These are phyloP conservation scores for Acinonyx jubatus DNA, from an alignment of 2,113 vertebrate species.

Conservation along the genomic window DNA sequence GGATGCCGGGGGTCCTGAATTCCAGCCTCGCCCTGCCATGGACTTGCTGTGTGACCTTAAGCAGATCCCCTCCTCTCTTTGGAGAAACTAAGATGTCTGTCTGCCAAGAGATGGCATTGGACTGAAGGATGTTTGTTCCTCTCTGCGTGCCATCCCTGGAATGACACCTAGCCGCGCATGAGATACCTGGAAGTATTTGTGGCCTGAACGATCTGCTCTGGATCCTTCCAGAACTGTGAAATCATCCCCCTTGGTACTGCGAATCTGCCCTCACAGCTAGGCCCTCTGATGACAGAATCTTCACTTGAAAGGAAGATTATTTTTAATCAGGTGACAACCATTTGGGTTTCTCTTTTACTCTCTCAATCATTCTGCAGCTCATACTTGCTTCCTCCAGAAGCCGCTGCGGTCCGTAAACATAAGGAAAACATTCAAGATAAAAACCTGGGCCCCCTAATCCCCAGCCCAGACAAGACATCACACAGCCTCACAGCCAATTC, in stretches of 20 bases:
- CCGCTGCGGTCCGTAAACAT: neutral
- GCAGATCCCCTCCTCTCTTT: neutral
- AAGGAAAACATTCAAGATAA: conserved; percentile 2
- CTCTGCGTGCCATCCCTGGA: neutral
- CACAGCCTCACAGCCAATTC: conserved; percentile 17
- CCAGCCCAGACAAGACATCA: neutral
- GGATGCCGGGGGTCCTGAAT: neutral
- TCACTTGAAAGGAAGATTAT: neutral
- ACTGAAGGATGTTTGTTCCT: neutral
- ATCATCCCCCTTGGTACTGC: neutral
- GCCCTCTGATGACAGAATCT: neutral
- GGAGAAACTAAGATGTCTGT: neutral
- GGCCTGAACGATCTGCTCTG: neutral
- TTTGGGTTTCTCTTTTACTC: neutral
- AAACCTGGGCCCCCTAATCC: neutral
- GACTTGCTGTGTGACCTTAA: neutral
- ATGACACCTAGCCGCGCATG: neutral
- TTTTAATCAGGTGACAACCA: neutral
- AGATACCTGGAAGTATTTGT: neutral
- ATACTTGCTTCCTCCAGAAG: neutral
- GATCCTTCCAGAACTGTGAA: neutral
- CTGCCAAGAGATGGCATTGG: neutral
- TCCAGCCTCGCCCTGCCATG: neutral
- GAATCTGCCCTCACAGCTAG: neutral
- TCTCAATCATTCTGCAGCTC: neutral